Evolutionary conservation across 2,888 invertebrate genomes (phyloP), one percentile per base, ranked within the genome.

Genomic region (Clunio marinus): DNA sequence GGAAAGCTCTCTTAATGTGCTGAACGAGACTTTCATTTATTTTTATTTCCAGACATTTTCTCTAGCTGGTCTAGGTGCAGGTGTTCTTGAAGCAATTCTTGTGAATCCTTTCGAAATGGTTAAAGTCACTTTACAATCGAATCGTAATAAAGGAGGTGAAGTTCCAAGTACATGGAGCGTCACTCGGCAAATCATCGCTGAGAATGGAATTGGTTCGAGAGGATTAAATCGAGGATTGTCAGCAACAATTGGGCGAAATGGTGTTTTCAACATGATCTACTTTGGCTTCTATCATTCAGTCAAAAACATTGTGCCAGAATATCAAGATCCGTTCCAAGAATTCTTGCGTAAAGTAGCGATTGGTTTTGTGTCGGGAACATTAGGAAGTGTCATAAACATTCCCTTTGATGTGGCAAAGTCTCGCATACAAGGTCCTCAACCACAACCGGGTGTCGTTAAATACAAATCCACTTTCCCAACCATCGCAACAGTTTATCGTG

Each of bases 321-420:
- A 70, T n/a, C 76, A 88, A 84, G 88, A 91, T 77, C 75, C 84
- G 7, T 74, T 83, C 60, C 20, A 66, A 24, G 91, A 91, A 75
- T 89, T 93, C 73, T 77, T 85, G 1, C 82, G 87, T 35, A 91
- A 92, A 80, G 85, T 93, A 41, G 80, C 83, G 0, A 88, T 96
- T 72, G 96, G 96, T 41, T 93, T 96, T 75, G 82, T 85, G 8
- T 92, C 95, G 10, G 96, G 96, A 1, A 89, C 90, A 0, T 77
- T 95, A 35, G 95, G 89, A 7, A 95, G 94, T 3, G 86, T 88
- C 72, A 81, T 89, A 58, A 96, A 96, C 78, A 96, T 96, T 80
- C 96, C 96, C 4, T 96, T 96, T 78, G 96, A 96, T 77, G 96
- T 96, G 27, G 96, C 93, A 24, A 96, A 96, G 79, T 94, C 93